Conservation (phyloP, 2,888 invertebrate species). For the Willowsia nigromaculata region DNA sequence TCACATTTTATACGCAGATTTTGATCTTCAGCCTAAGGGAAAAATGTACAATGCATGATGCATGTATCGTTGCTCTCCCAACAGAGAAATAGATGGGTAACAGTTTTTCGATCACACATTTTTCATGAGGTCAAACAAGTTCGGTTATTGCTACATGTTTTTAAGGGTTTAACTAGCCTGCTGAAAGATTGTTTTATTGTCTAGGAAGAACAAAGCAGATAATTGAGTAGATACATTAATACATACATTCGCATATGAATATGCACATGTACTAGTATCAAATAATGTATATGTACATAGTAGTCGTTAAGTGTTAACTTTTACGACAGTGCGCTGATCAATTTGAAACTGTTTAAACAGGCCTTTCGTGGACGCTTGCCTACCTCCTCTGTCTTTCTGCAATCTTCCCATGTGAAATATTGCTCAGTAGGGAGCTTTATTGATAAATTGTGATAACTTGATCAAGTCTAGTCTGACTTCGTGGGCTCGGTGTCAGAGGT, state of each 20-base stretch:
- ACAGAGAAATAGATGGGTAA: neutral
- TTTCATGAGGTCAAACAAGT: conserved; percentile 41
- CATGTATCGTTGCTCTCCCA: neutral
- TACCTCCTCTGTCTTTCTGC: neutral
- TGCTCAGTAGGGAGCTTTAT: conserved; percentile 38
- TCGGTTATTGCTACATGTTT: neutral
- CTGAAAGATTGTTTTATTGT: neutral
- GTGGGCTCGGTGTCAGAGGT: neutral
- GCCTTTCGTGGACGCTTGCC: neutral
- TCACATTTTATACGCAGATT: conserved; percentile 2
- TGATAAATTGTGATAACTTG: conserved; percentile 56
- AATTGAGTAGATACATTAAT: neutral
- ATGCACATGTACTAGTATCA: neutral
- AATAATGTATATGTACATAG: too few species aligned
- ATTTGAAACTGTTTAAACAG: conserved; percentile 57
- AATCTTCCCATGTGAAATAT: conserved; percentile 13
- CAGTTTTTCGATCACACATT: neutral
- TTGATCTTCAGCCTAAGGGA: neutral
- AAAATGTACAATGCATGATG: neutral
- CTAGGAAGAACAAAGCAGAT: neutral
- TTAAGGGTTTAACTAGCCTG: neutral
- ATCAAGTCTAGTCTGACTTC: neutral
- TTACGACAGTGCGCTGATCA: too few species aligned
- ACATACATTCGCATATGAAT: too few species aligned
- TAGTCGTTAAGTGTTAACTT: too few species aligned